A percentile compares a stretch with the other conserved stretches of the same genome.
These are phyloP conservation scores for Acrocephalus kingi DNA, from an alignment of 2,113 vertebrate genomes.

Conservation along the genomic window DNA sequence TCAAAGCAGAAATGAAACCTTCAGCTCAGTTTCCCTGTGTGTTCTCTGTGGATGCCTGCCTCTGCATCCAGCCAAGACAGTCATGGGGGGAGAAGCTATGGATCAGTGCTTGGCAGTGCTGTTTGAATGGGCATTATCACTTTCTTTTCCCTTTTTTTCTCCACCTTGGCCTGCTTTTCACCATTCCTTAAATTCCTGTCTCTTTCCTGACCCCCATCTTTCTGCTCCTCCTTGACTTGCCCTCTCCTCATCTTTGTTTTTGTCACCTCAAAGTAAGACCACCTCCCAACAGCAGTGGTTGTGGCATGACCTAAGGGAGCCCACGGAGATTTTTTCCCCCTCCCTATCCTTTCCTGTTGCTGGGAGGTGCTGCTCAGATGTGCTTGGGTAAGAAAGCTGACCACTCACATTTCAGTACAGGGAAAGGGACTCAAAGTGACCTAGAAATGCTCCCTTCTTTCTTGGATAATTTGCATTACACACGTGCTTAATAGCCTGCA, in stretches of 20 bases:
- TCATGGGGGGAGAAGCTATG: not conserved
- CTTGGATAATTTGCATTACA: not conserved
- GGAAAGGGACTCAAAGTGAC: not conserved
- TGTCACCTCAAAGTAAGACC: not conserved
- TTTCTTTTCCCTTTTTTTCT: not conserved
- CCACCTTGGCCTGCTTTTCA: not conserved
- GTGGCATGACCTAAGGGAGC: not conserved
- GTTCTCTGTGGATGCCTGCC: not conserved
- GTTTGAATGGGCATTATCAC: not conserved
- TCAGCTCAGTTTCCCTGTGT: not conserved
- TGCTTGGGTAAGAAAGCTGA: not conserved
- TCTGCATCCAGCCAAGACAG: not conserved
- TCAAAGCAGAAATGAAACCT: not conserved
- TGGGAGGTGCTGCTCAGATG: not conserved
- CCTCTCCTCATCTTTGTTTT: not conserved
- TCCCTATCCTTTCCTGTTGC: not conserved
- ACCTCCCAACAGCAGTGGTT: not conserved
- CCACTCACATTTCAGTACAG: not conserved
- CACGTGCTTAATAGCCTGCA: constrained; percentile 4
- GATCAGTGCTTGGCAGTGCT: not conserved
- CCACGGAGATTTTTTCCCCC: not conserved
- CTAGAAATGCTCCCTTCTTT: not conserved
- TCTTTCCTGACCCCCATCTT: not conserved
- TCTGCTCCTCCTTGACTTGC: not conserved
- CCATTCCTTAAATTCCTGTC: not conserved